A percentile compares a stretch with the other conserved stretches of the same genome.
Evolutionary conservation across 2,888 invertebrate species (phyloP).

Genomic region (Liposcelis brunnea): DNA sequence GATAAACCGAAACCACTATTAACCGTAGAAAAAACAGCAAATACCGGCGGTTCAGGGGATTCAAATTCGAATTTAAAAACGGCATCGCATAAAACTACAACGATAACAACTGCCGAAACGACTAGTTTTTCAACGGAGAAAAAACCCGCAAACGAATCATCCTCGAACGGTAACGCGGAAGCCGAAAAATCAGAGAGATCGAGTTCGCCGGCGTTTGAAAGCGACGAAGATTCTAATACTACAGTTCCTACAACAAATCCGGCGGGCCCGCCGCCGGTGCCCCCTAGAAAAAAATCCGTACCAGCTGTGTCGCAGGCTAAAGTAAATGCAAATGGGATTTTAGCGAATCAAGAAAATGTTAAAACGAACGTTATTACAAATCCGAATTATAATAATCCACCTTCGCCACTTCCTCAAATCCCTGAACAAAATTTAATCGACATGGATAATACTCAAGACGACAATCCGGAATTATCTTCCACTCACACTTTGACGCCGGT

Average conservation of each 20-base stretch:
- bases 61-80: conserved; percentile 43
- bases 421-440: conserved; percentile 45
- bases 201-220: conserved; percentile 86
- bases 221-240: conserved; percentile 70
- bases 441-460: conserved; percentile 30
- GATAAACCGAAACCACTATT: conserved; percentile 45
- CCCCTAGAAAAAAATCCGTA: conserved; percentile 42
- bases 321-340: conserved; percentile 22
- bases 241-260: background rate
- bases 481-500: conserved; percentile 26
- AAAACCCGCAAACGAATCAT: conserved; percentile 16
- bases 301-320: conserved; percentile 49
- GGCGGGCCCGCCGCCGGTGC: conserved; percentile 20
- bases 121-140: conserved; percentile 20
- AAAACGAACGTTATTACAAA: conserved; percentile 3
- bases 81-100: conserved; percentile 38
- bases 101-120: conserved; percentile 29
- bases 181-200: conserved; percentile 65
- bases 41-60: conserved; percentile 29
- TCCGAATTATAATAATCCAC: conserved; percentile 11
- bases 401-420: conserved; percentile 40
- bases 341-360: conserved; percentile 12
- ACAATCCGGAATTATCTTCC: conserved; percentile 8
- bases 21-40: conserved; percentile 23
- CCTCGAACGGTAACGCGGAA: conserved; percentile 23